A percentile compares a stretch with the other conserved stretches of the same genome.
phyloP scores from a whole-genome alignment of 2,888 invertebrate genomes.

The Cremastobaeus sp. region DNA sequence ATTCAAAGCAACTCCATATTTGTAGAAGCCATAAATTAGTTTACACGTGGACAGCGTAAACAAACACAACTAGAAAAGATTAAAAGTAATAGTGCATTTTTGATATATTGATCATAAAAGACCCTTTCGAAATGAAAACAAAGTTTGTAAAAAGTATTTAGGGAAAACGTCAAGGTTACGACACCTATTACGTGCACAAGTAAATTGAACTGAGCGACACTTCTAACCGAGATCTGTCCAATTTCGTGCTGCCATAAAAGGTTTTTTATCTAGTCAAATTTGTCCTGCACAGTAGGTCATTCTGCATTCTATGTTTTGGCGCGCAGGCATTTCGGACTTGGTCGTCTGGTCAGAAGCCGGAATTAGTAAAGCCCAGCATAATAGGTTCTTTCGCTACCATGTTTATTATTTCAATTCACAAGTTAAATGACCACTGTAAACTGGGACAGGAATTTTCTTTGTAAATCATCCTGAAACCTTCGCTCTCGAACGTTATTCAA shows the following conservation, averaged over 20 bases:
- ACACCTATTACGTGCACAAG: conserved; percentile 10
- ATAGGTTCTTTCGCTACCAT: conserved; percentile 37
- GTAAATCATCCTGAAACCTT: conserved; percentile 49
- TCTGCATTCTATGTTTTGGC: not conserved
- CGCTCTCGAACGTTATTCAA: conserved; percentile 5
- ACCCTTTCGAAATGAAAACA: conserved; percentile 1
- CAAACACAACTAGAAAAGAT: too few relatives aligned
- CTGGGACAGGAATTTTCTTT: conserved; percentile 42
- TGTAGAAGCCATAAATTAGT: too few relatives aligned
- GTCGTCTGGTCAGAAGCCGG: conserved; percentile 19
- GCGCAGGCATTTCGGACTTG: conserved; percentile 1
- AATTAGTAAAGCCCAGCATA: conserved; percentile 49
- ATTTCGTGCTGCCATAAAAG: conserved; percentile 10
- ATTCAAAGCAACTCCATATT: too few relatives aligned
- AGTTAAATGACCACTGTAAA: conserved; percentile 57
- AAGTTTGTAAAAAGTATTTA: conserved; percentile 37
- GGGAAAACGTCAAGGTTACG: too few relatives aligned
- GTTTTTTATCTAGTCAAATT: conserved; percentile 39
- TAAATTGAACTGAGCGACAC: conserved; percentile 19
- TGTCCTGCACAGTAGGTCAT: conserved; percentile 28
- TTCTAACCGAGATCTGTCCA: not conserved
- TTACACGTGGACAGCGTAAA: too few relatives aligned
- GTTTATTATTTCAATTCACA: conserved; percentile 44
- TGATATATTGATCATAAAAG: conserved; percentile 45
- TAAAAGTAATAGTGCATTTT: too few relatives aligned